phyloP scores from a whole-genome alignment of 2,113 vertebrate genomes.

The Phrynosoma blainvillii region DNA sequence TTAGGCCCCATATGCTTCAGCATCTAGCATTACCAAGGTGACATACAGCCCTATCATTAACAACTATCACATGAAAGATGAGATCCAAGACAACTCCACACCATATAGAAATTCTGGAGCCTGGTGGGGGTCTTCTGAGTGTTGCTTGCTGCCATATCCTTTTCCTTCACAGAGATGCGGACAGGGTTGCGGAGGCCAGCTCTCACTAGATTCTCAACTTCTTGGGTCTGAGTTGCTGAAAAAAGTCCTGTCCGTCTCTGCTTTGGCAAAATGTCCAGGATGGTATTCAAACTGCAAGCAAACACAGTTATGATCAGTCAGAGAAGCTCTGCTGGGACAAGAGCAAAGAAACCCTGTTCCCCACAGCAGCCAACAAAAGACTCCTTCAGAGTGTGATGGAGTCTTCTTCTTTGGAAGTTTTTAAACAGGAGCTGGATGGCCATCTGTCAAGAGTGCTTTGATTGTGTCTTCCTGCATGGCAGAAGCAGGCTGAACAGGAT shows the following conservation, averaged over 20 bases:
- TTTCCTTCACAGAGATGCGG: slow-evolving; percentile 93
- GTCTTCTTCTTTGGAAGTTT: too few species aligned
- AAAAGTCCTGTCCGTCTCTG: slow-evolving; percentile 95
- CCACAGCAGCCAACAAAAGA: background rate
- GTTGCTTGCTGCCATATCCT: slow-evolving; percentile 82
- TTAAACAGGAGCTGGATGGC: too few species aligned
- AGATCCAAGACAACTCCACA: slow-evolving; percentile 53
- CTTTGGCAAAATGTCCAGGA: slow-evolving; percentile 90
- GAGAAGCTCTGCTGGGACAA: background rate
- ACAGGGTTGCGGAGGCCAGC: slow-evolving; percentile 95
- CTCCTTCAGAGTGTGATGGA: too few species aligned
- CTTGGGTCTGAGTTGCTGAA: slow-evolving; percentile 96
- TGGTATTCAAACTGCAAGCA: slow-evolving; percentile 86
- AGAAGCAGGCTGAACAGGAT: too few species aligned
- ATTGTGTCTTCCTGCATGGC: too few species aligned
- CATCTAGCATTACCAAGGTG: background rate
- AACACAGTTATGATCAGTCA: background rate
- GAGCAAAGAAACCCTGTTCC: background rate
- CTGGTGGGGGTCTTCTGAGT: slow-evolving; percentile 89
- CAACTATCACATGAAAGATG: too few species aligned
- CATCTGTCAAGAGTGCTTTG: too few species aligned
- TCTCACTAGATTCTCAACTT: slow-evolving; percentile 94
- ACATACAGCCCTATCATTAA: too few species aligned
- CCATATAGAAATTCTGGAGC: slow-evolving; percentile 92
- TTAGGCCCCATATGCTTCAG: too few species aligned